Evolutionary conservation across 1,140 invertebrate species (phyloP).

Genomic region (Paracyclopina nana): DNA sequence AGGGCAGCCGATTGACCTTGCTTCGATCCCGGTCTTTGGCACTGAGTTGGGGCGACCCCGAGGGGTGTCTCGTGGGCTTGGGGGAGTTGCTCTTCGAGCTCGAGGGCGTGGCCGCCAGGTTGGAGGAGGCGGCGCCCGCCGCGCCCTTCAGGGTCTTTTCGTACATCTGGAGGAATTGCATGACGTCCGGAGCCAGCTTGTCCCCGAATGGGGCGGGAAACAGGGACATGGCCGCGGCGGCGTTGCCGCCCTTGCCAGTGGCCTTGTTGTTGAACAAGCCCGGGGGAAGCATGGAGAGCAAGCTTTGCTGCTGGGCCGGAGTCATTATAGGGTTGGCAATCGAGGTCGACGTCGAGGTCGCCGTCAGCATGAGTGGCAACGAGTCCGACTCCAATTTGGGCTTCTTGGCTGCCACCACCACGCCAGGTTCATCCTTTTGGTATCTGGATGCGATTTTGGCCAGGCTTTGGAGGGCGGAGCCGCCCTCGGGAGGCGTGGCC

Average conservation of each 20-base stretch:
- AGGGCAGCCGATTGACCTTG: conserved; percentile 12
- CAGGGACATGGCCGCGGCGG: neutral
- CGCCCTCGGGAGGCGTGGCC: neutral
- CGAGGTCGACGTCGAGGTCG: too few species aligned
- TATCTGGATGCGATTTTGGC: conserved; percentile 15
- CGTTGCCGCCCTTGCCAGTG: neutral
- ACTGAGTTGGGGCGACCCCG: too few species aligned
- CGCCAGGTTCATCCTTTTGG: too few species aligned
- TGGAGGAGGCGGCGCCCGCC: neutral
- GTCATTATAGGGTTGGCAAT: too few species aligned
- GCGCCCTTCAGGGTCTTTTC: conserved; percentile 2
- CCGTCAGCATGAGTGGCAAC: too few species aligned
- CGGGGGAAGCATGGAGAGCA: neutral
- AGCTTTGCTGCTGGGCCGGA: too few species aligned
- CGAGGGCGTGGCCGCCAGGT: neutral
- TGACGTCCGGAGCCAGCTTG: conserved; percentile 1
- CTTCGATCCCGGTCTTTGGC: neutral
- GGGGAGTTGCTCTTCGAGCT: too few species aligned
- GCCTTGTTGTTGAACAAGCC: neutral
- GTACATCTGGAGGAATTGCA: conserved; percentile 8
- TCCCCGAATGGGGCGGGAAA: neutral
- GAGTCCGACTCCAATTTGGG: too few species aligned
- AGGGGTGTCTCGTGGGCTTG: too few species aligned
- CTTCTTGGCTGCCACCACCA: too few species aligned
- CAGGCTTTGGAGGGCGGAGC: conserved; percentile 14